These are phyloP conservation scores for Ifrita kowaldi DNA, from an alignment of 2,113 vertebrate genomes.

Conservation along the genomic window DNA sequence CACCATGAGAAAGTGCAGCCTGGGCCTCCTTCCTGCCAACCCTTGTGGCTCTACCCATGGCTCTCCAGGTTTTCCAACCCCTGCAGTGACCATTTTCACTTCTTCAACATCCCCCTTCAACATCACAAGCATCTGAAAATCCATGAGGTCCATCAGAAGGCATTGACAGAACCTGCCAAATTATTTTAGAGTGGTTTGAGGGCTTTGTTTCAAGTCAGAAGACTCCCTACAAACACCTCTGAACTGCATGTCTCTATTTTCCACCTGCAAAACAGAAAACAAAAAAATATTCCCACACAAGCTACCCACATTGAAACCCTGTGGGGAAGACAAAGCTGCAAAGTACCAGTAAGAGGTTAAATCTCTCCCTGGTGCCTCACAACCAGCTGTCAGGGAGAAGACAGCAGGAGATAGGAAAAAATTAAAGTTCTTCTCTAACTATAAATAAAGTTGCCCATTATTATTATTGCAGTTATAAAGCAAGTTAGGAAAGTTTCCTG, in stretches of 20 bases:
- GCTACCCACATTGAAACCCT: not conserved
- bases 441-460: not conserved
- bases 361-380: not conserved
- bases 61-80: not conserved
- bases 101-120: too few species aligned
- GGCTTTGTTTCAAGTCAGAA: not conserved
- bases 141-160: not conserved
- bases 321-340: not conserved
- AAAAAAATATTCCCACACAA: not conserved
- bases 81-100: not conserved
- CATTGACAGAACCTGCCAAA: not conserved
- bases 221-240: not conserved
- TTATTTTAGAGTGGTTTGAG: rapidly evolving
- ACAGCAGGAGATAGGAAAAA: not conserved
- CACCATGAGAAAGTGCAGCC: not conserved
- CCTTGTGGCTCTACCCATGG: not conserved
- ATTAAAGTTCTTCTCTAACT: not conserved
- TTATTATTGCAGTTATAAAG: not conserved
- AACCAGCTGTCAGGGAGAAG: not conserved
- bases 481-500: not conserved
- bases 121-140: not conserved
- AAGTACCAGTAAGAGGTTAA: not conserved
- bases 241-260: not conserved
- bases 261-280: not conserved
- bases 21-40: not conserved